Conservation (phyloP, 2,113 vertebrate genomes). For the Brachionichthys hirsutus region DNA sequence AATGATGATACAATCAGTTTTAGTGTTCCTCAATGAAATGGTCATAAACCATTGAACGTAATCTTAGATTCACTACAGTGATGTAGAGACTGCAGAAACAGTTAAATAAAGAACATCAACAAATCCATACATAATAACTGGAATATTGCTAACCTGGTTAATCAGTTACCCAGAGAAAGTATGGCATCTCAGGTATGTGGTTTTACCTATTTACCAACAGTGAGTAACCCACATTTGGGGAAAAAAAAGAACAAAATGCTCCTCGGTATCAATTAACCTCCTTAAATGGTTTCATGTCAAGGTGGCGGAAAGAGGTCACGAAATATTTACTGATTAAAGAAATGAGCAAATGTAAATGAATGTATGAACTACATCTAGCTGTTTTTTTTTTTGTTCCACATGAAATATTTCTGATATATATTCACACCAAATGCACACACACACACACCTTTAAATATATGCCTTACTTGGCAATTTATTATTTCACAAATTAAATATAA, state of each 20-base stretch:
- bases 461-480: too few species aligned
- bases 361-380: not conserved
- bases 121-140: constrained; percentile 9
- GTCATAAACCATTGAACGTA: too few species aligned
- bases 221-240: constrained; percentile 33
- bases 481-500: too few species aligned
- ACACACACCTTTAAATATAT: too few species aligned
- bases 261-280: constrained; percentile 25
- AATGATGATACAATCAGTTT: constrained; percentile 1
- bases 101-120: not conserved
- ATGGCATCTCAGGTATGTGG: constrained; percentile 35
- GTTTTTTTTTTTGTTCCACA: constrained; percentile 9
- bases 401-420: constrained; percentile 10
- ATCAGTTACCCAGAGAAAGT: constrained; percentile 10
- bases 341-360: constrained; percentile 9
- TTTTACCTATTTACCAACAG: constrained; percentile 11
- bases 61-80: too few species aligned
- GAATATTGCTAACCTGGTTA: constrained; percentile 9
- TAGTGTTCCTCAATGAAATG: too few species aligned
- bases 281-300: constrained; percentile 10
- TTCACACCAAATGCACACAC: not conserved
- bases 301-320: constrained; percentile 27
- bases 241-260: constrained; percentile 15
- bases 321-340: too few species aligned
- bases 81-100: too few species aligned